Conservation (phyloP, 1,140 invertebrate genomes). For the Hylaeus volcanicus region DNA sequence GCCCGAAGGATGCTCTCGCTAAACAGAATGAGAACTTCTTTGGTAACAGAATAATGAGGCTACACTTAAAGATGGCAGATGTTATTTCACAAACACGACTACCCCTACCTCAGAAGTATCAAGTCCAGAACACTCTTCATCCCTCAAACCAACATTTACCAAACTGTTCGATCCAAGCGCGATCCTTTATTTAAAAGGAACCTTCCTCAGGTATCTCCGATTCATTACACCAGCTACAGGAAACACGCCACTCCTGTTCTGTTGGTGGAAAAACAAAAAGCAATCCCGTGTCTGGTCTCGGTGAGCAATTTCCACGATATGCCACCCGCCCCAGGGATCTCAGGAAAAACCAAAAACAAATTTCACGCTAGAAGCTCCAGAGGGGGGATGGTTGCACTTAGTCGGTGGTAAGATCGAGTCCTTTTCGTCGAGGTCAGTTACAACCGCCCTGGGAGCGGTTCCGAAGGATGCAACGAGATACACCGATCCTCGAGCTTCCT, state of each 20-base stretch:
- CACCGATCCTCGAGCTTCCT: constrained; percentile 45
- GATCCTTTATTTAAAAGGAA: too few relatives aligned
- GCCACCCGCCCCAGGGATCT: not conserved
- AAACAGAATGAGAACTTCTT: too few relatives aligned
- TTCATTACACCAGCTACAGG: not conserved
- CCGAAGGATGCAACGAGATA: constrained; percentile 42
- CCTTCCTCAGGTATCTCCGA: not conserved
- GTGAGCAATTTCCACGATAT: constrained; percentile 16
- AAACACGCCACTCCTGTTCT: not conserved
- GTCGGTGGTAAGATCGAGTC: constrained; percentile 16
- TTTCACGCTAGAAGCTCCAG: not conserved
- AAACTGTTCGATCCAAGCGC: too few relatives aligned
- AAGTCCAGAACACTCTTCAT: too few relatives aligned
- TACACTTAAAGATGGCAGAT: too few relatives aligned
- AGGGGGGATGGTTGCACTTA: constrained; percentile 12
- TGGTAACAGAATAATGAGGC: too few relatives aligned
- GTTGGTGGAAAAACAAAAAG: not conserved
- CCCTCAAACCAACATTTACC: too few relatives aligned
- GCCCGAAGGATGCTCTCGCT: too few relatives aligned
- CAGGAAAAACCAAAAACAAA: not conserved
- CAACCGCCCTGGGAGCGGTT: constrained; percentile 30
- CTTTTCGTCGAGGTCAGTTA: constrained; percentile 51
- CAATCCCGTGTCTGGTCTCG: not conserved
- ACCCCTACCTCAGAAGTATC: too few relatives aligned
- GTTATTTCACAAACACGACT: too few relatives aligned